Evolutionary conservation across 1,140 invertebrate genomes (phyloP).

Genomic region (Trichogramma pretiosum): DNA sequence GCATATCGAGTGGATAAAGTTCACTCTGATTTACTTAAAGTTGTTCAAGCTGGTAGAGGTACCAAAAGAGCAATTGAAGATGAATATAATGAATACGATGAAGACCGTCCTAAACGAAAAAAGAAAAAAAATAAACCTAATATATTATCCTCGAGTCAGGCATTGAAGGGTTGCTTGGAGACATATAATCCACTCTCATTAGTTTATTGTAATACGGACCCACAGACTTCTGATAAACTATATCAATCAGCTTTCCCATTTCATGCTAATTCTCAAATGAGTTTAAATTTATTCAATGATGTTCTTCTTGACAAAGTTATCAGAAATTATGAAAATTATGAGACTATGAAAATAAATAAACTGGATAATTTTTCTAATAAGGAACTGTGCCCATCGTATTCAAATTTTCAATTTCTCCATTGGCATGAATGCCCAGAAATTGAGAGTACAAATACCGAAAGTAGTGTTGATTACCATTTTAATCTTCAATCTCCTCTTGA

Average conservation of each 20-base stretch:
- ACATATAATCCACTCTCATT: conserved; percentile 22
- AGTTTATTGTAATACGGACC: conserved; percentile 24
- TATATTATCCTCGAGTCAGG: conserved; percentile 36
- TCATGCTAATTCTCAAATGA: conserved; percentile 23
- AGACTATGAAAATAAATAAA: background rate
- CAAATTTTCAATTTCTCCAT: conserved; percentile 26
- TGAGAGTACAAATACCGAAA: background rate
- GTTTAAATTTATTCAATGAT: conserved; percentile 24
- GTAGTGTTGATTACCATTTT: conserved; percentile 24
- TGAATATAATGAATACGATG: conserved; percentile 1
- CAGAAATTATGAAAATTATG: background rate
- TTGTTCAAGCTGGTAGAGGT: conserved; percentile 54
- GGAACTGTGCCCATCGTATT: conserved; percentile 20
- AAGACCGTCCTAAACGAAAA: background rate
- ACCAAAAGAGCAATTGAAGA: conserved; percentile 25
- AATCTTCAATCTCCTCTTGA: conserved; percentile 31
- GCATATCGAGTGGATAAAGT: conserved; percentile 69
- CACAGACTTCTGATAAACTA: conserved; percentile 29
- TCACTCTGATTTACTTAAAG: conserved; percentile 65
- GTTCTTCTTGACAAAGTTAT: conserved; percentile 22
- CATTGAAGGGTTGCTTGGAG: conserved; percentile 36
- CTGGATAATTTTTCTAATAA: conserved; percentile 13
- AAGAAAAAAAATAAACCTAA: conserved; percentile 30
- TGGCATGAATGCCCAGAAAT: conserved; percentile 24
- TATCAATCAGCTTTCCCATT: conserved; percentile 27